Conservation (phyloP, 2,113 vertebrate species). For the Climacteris rufus region DNA sequence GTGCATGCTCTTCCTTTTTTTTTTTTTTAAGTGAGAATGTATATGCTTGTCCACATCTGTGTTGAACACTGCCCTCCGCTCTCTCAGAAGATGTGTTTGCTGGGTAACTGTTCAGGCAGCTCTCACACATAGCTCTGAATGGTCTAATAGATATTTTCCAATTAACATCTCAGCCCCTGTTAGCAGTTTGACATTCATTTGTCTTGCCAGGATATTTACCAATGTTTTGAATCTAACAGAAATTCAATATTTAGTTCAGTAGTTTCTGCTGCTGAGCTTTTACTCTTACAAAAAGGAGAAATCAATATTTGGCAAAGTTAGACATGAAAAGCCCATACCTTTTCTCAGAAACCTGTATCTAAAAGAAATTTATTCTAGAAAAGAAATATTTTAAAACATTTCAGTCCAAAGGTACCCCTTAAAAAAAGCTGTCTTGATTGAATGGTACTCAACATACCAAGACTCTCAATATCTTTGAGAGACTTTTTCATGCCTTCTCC, state of each 20-base stretch:
- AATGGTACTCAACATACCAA: not conserved
- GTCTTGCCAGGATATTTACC: conserved; percentile 32
- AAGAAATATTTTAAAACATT: not conserved
- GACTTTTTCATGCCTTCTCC: not conserved
- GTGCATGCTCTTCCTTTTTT: not conserved
- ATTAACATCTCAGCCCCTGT: not conserved
- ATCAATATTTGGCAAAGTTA: conserved; percentile 20
- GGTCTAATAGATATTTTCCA: not conserved
- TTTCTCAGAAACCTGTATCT: not conserved
- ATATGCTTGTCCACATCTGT: not conserved
- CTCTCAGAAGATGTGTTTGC: not conserved
- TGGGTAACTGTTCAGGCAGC: not conserved
- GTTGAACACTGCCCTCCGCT: not conserved
- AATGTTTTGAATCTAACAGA: not conserved
- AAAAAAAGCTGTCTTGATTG: not conserved
- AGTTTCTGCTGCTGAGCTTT: not conserved
- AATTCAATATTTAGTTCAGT: conserved; percentile 24
- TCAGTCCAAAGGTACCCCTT: not conserved
- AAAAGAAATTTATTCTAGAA: not conserved
- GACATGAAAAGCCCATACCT: not conserved
- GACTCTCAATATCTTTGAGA: not conserved
- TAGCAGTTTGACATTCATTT: not conserved
- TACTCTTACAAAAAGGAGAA: conserved; percentile 8
- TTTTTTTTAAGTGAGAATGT: not conserved
- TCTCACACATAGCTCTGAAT: not conserved